These are phyloP conservation scores for Drosophila rufa DNA, from an alignment of 1,140 invertebrate species.

Conservation along the genomic window DNA sequence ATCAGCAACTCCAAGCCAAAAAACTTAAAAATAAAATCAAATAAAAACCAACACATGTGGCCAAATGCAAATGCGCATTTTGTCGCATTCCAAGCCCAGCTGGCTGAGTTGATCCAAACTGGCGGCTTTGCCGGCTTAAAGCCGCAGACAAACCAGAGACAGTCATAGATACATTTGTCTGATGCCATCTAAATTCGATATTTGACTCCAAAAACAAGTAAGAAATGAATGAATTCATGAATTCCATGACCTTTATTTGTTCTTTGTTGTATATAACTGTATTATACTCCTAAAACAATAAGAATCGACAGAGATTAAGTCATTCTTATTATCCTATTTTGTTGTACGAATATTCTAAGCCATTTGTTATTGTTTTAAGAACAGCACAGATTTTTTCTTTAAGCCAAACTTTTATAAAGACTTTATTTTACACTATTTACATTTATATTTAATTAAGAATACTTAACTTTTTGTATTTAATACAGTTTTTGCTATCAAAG, in stretches of 20 bases:
- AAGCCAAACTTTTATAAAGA: too few species aligned
- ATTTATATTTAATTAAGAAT: too few species aligned
- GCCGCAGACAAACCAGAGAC: slow-evolving; percentile 38
- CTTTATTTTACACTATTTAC: too few species aligned
- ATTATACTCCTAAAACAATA: background rate
- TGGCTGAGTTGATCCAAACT: slow-evolving; percentile 22
- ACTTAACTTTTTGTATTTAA: background rate
- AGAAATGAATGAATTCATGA: slow-evolving; percentile 2
- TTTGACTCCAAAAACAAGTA: slow-evolving; percentile 26
- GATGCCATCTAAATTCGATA: slow-evolving; percentile 39
- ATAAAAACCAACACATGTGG: slow-evolving; percentile 46
- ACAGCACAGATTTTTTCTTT: too few species aligned
- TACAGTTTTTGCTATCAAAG: background rate
- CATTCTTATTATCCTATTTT: background rate
- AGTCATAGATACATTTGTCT: slow-evolving; percentile 26
- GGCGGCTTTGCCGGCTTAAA: slow-evolving; percentile 26
- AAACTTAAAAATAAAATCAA: slow-evolving; percentile 16
- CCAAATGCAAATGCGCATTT: slow-evolving; percentile 57
- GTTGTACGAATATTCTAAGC: background rate
- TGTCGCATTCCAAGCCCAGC: slow-evolving; percentile 58
- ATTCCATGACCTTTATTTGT: background rate
- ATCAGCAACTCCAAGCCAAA: slow-evolving; percentile 14
- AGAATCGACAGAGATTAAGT: background rate
- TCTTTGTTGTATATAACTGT: background rate
- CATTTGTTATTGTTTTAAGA: too few species aligned